A percentile compares a stretch with the other conserved stretches of the same genome.
Conservation (phyloP, 2,888 invertebrate genomes). For the Papilio gigon region DNA sequence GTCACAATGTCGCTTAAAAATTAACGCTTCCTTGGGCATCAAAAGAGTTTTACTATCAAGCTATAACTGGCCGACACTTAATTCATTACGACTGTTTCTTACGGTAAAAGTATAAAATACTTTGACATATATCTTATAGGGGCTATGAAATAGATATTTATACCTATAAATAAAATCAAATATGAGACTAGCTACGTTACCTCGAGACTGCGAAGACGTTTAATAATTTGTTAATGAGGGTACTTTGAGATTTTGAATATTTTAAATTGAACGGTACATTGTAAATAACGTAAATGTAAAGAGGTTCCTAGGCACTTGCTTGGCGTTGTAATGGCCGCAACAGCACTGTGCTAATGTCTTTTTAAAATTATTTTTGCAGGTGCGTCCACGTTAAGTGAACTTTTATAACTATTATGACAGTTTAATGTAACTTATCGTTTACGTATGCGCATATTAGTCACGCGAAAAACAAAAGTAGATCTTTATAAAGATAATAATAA, state of each 20-base stretch:
- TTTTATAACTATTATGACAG: slow-evolving; percentile 42
- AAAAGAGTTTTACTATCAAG: slow-evolving; percentile 37
- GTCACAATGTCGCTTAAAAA: slow-evolving; percentile 67
- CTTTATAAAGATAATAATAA: not conserved
- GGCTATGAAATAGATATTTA: not conserved
- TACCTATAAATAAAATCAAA: not conserved
- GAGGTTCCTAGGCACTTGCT: slow-evolving; percentile 42
- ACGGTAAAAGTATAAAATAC: slow-evolving; percentile 12
- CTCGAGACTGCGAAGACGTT: not conserved
- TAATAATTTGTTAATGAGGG: slow-evolving; percentile 10
- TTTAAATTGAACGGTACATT: slow-evolving; percentile 38
- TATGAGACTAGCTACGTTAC: not conserved
- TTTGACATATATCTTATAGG: not conserved
- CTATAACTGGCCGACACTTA: slow-evolving; percentile 29
- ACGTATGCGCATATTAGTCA: slow-evolving; percentile 18
- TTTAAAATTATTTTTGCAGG: slow-evolving; percentile 45
- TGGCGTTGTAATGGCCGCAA: slow-evolving; percentile 40
- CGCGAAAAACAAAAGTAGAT: not conserved
- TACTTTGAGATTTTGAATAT: slow-evolving; percentile 14
- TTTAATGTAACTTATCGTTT: slow-evolving; percentile 36
- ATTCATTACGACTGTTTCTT: slow-evolving; percentile 26
- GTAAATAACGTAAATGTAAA: slow-evolving; percentile 39
- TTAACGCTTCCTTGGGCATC: slow-evolving; percentile 55
- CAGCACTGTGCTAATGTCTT: slow-evolving; percentile 46
- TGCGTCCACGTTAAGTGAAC: slow-evolving; percentile 43